Conservation (phyloP, 2,113 vertebrate species). For the Hemicordylus capensis region DNA sequence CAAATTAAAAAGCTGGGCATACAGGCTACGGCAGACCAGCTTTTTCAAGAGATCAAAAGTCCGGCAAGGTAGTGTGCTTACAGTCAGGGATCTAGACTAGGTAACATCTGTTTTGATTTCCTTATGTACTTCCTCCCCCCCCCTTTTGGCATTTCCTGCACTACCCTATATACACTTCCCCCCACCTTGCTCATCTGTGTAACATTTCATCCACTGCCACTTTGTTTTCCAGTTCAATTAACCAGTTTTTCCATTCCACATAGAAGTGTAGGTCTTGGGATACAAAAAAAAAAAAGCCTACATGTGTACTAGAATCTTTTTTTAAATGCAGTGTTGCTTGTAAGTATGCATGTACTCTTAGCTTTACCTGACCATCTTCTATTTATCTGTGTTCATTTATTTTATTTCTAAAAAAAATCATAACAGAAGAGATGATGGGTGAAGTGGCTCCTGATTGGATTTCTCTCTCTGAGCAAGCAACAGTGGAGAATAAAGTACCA, state of each 20-base stretch:
- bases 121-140: constrained; percentile 48
- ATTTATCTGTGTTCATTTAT: neutral
- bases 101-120: constrained; percentile 78
- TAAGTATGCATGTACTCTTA: neutral
- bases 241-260: constrained; percentile 65
- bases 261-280: constrained; percentile 54
- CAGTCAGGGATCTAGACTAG: constrained; percentile 79
- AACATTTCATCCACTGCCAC: constrained; percentile 43
- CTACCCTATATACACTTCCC: neutral
- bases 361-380: neutral
- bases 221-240: constrained; percentile 63
- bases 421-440: constrained; percentile 57
- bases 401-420: neutral
- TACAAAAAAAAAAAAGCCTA: constrained; percentile 20
- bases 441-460: constrained; percentile 47
- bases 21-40: constrained; percentile 93
- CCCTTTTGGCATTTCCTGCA: constrained; percentile 40
- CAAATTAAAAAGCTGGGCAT: constrained; percentile 96
- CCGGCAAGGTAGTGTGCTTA: constrained; percentile 91
- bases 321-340: neutral
- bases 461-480: constrained; percentile 50
- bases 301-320: constrained; percentile 4
- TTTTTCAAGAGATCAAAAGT: constrained; percentile 94
- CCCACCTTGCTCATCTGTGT: constrained; percentile 43
- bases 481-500: constrained; percentile 52